Conservation (phyloP, 2,888 invertebrate genomes). For the Pollenia labialis region DNA sequence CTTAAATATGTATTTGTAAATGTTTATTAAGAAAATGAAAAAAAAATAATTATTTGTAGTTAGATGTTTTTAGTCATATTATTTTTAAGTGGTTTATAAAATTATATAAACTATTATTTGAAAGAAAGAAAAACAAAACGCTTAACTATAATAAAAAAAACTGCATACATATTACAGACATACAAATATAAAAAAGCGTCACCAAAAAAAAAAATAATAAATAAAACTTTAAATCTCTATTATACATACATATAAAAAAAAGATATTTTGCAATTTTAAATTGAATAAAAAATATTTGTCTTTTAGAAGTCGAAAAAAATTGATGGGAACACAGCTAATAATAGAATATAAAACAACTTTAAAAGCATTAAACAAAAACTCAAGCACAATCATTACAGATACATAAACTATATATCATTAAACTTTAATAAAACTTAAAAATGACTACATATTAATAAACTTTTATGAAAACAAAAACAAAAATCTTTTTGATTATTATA, state of each 20-base stretch:
- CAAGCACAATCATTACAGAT: conserved; percentile 70
- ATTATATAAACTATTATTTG: conserved; percentile 22
- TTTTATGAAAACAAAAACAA: conserved; percentile 23
- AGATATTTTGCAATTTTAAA: conserved; percentile 28
- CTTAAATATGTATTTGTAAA: conserved; percentile 52
- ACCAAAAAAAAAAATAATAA: conserved; percentile 21
- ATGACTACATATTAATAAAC: conserved; percentile 22
- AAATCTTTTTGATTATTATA: conserved; percentile 13
- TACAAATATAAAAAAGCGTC: conserved; percentile 13
- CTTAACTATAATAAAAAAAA: conserved; percentile 42
- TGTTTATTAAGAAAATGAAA: conserved; percentile 31
- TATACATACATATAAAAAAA: conserved; percentile 20
- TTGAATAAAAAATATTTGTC: conserved; percentile 13
- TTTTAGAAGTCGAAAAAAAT: conserved; percentile 45
- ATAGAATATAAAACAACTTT: conserved; percentile 44
- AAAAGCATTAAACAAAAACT: conserved; percentile 67
- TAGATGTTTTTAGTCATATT: conserved; percentile 64
- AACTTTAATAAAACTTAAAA: conserved; percentile 33
- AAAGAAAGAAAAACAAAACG: conserved; percentile 39
- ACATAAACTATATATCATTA: conserved; percentile 64
- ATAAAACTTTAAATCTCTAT: neutral
- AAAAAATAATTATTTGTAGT: conserved; percentile 43
- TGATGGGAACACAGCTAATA: conserved; percentile 71
- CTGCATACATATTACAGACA: conserved; percentile 16
- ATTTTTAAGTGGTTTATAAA: conserved; percentile 48